phyloP scores from a whole-genome alignment of 2,797 vertebrate genomes.

The Phalanger gymnotis region DNA sequence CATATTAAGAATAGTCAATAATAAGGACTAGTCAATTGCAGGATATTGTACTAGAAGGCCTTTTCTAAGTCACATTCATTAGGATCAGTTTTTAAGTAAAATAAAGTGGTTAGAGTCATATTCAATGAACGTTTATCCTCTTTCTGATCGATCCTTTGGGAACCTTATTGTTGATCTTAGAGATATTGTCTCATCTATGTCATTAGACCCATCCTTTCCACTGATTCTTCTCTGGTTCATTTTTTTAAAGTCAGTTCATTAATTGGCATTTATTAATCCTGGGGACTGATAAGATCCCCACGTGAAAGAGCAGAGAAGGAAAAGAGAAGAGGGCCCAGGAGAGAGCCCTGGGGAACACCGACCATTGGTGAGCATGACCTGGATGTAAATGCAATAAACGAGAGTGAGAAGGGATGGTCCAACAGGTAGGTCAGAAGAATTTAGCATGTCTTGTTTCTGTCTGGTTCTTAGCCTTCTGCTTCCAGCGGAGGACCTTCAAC shows the following conservation, averaged over 20 bases:
- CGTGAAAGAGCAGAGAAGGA: background rate
- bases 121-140: background rate
- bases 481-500: background rate
- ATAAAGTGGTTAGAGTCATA: background rate
- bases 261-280: background rate
- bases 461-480: background rate
- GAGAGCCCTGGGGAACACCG: background rate
- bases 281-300: background rate
- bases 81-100: constrained; percentile 8
- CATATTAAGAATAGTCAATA: background rate
- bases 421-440: background rate
- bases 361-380: background rate
- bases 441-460: background rate
- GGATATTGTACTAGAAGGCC: background rate
- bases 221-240: constrained; percentile 2
- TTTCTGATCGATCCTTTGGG: background rate
- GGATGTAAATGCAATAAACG: background rate
- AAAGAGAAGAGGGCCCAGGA: background rate
- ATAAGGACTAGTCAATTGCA: background rate
- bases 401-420: background rate
- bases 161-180: constrained; percentile 1
- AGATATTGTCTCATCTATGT: background rate
- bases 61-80: background rate
- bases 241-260: background rate
- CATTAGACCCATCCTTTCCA: constrained; percentile 13